Evolutionary conservation across 1,140 invertebrate species (phyloP), one percentile per base, ranked within the genome.

Genomic region (Drosophila fuyamai): DNA sequence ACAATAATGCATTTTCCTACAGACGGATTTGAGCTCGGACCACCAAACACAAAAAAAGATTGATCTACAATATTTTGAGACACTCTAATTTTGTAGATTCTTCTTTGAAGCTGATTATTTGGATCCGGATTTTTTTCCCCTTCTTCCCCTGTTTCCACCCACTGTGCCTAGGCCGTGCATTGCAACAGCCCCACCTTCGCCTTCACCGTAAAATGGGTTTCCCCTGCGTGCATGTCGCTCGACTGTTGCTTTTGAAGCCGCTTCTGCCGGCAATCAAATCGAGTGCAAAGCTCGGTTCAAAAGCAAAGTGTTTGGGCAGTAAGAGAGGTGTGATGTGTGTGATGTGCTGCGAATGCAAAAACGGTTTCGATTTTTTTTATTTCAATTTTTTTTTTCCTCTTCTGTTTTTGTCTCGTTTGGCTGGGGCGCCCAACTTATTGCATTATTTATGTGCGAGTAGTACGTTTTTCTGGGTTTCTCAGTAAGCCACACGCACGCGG

Each of bases 281-380:
- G 83, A 86, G 83, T 86, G 76, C 83, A 86, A 82, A 86, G 82
- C 83, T 86, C 79, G 59, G 78, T 61, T 41, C 29, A 59, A 35
- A 67, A 38, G 83, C 71, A 74, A 13, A 77, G 44, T 84, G 72
- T 81, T 67, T 35, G 67, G 57, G 47, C 55, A 68, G 65, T 38
- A 18, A 35, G 43, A 54, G 36, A 40, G 57, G 58, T 86, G 62
- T 71, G 77, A 54, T 62, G 48, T 23, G 13, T 58, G 27, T 32
- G 35, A 4, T 88, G 84, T 83, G 84, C 77, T 75, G 61, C 71
- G 84, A 89, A 85, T 89, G 84, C 84, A 89, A 89, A 88, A 84
- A 89, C 82, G 62, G 73, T 67, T 88, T 88, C 82, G 71, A 57
- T 78, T 76, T 62, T 62, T 62, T 55, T 63, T 57, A 23, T 23